These are phyloP conservation scores for Brevimyrus niger DNA, from an alignment of 2,113 vertebrate species.

Conservation along the genomic window DNA sequence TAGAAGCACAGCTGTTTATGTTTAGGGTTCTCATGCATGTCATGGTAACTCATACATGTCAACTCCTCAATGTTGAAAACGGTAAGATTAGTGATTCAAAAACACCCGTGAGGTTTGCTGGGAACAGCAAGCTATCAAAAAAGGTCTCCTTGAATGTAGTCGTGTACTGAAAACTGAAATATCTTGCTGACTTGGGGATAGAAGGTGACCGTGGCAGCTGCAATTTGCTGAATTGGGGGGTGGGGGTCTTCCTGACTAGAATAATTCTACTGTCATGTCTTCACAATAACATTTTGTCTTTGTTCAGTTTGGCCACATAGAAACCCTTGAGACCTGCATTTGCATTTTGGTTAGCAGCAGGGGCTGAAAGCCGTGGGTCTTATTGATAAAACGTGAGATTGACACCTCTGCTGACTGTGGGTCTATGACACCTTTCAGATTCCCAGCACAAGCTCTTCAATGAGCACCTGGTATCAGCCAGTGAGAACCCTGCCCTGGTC, in stretches of 20 bases:
- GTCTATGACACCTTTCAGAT: slow-evolving; percentile 51
- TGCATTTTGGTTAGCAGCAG: not conserved
- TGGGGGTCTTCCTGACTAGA: not conserved
- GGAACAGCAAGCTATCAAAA: not conserved
- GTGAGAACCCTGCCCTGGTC: slow-evolving; percentile 85
- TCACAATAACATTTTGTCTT: not conserved
- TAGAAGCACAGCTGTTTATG: not conserved
- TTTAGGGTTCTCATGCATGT: not conserved
- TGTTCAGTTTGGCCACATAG: not conserved
- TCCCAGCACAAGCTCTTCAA: slow-evolving; percentile 93
- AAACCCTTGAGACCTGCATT: not conserved
- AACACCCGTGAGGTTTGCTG: not conserved
- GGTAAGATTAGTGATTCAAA: not conserved
- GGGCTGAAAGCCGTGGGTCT: not conserved
- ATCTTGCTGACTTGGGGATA: not conserved
- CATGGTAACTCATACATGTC: not conserved
- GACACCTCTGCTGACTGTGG: not conserved
- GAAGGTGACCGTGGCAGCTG: not conserved
- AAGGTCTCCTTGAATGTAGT: not conserved
- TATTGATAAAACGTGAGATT: not conserved
- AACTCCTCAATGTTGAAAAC: not conserved
- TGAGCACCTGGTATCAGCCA: slow-evolving; percentile 90
- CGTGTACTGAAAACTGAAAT: not conserved
- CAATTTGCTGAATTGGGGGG: not conserved
- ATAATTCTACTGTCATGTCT: not conserved